These are phyloP conservation scores for Girardia tigrina DNA, from an alignment of 2,888 invertebrate genomes.

Conservation along the genomic window DNA sequence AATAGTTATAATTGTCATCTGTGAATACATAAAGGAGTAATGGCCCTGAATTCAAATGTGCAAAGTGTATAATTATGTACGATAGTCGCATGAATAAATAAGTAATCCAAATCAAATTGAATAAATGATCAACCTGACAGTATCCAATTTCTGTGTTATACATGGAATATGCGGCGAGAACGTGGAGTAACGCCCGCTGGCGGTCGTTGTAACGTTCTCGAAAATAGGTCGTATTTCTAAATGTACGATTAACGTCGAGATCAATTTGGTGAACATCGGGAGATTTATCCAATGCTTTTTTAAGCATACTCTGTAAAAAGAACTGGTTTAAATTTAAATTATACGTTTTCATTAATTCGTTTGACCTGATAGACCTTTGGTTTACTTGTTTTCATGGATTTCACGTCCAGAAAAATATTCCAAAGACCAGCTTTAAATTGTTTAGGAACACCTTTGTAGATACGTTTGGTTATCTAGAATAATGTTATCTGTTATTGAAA, in stretches of 20 bases:
- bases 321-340: not conserved
- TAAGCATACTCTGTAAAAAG: constrained; percentile 63
- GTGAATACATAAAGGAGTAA: too few relatives aligned
- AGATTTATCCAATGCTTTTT: constrained; percentile 72
- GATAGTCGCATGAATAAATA: too few relatives aligned
- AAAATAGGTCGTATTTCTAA: constrained; percentile 78
- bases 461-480: constrained; percentile 55
- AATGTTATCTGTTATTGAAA: too few relatives aligned
- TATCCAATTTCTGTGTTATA: constrained; percentile 66
- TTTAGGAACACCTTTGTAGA: constrained; percentile 93
- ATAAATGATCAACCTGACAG: constrained; percentile 41
- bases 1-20: too few relatives aligned
- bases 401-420: constrained; percentile 67
- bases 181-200: constrained; percentile 85
- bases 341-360: not conserved
- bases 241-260: constrained; percentile 94
- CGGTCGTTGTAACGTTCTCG: constrained; percentile 76
- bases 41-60: too few relatives aligned
- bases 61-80: too few relatives aligned
- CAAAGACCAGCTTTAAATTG: constrained; percentile 71
- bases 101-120: too few relatives aligned
- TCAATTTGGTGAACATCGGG: constrained; percentile 95
- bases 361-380: constrained; percentile 62
- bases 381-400: constrained; percentile 64
- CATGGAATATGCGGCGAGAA: constrained; percentile 90